phyloP scores from a whole-genome alignment of 1,140 invertebrate species.

The Matsumurasca onukii region DNA sequence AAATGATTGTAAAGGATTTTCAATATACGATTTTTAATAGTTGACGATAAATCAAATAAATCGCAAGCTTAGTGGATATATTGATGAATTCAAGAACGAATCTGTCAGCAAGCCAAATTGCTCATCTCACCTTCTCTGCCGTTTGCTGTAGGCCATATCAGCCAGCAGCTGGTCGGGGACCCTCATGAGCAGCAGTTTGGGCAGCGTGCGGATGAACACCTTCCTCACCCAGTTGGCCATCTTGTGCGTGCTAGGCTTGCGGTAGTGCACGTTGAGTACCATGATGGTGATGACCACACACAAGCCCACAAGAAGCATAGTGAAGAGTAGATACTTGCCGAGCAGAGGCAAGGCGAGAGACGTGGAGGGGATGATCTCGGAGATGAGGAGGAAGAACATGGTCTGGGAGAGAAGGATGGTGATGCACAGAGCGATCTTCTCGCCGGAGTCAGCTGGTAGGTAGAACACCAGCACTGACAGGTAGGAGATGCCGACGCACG shows the following conservation, averaged over 20 bases:
- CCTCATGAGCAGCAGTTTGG: conserved; percentile 81
- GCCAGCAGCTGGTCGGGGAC: conserved; percentile 78
- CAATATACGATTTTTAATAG: no score
- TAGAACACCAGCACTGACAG: conserved; percentile 95
- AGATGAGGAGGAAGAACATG: conserved; percentile 98
- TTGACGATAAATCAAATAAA: no score
- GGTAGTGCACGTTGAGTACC: conserved; percentile 98
- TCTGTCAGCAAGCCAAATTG: no score
- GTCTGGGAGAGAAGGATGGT: conserved; percentile 98
- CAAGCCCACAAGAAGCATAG: conserved; percentile 95
- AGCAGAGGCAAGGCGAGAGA: conserved; percentile 94
- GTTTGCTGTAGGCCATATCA: conserved; percentile 77
- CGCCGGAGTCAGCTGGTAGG: conserved; percentile 96
- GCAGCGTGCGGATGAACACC: conserved; percentile 83
- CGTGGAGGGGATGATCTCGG: conserved; percentile 98
- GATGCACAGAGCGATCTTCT: conserved; percentile 98
- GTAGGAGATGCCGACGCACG: conserved; percentile 91
- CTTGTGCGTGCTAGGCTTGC: conserved; percentile 96
- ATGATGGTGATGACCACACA: conserved; percentile 97
- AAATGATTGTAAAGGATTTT: no score
- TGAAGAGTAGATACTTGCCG: conserved; percentile 98
- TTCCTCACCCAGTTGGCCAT: conserved; percentile 90
- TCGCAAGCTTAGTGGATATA: no score
- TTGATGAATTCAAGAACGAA: no score
- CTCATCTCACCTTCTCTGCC: no score